phyloP scores from a whole-genome alignment of 2,888 invertebrate genomes.

The Perizoma flavofasciatum region DNA sequence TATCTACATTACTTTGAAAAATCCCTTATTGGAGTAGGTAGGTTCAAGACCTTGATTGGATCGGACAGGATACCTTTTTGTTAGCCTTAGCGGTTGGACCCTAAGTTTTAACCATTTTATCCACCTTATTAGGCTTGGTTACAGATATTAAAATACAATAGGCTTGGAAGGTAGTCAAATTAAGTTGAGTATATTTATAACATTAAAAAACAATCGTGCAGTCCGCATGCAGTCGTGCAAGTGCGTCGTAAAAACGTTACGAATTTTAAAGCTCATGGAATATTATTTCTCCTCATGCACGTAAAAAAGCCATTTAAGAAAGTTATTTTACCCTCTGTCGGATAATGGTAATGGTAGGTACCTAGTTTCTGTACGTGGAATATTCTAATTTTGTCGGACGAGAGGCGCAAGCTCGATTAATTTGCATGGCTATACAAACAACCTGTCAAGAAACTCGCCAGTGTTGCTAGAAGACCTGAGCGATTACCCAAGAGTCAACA shows the following conservation, averaged over 20 bases:
- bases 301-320: conserved; percentile 31
- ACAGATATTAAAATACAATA: too few species aligned
- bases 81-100: too few species aligned
- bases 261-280: conserved; percentile 8
- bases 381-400: conserved; percentile 21
- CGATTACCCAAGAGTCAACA: background rate
- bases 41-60: too few species aligned
- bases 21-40: too few species aligned
- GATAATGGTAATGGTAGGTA: conserved; percentile 22
- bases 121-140: too few species aligned
- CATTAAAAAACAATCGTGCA: background rate
- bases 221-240: conserved; percentile 1
- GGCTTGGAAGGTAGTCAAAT: too few species aligned
- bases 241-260: conserved; percentile 5
- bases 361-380: conserved; percentile 26
- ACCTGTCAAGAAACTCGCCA: background rate
- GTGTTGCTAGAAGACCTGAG: too few species aligned
- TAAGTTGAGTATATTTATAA: background rate
- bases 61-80: too few species aligned
- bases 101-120: too few species aligned
- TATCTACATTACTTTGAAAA: too few species aligned
- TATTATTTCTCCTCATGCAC: conserved; percentile 29
- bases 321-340: conserved; percentile 30
- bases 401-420: too few species aligned
- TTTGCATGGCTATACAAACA: too few species aligned